These are phyloP conservation scores for Sinocyclocheilus anshuiensis DNA, from an alignment of 2,113 vertebrate genomes.

Conservation along the genomic window DNA sequence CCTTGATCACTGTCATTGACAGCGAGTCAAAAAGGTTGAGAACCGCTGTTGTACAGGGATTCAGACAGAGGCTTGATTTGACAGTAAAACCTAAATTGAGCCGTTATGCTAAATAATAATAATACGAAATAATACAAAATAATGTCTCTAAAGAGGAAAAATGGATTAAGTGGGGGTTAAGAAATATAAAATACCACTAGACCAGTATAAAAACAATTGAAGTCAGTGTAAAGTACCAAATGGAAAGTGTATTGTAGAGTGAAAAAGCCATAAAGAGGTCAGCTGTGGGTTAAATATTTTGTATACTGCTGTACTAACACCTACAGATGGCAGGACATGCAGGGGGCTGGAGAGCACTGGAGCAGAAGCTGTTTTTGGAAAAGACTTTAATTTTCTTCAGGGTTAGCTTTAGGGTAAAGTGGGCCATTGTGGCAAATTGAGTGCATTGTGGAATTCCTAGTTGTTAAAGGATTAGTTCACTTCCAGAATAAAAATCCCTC, in stretches of 20 bases:
- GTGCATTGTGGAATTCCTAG: neutral
- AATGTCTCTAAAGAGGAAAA: neutral
- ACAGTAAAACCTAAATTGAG: neutral
- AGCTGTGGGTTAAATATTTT: conserved; percentile 62
- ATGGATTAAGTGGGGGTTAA: neutral
- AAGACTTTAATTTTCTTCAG: neutral
- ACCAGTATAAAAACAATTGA: neutral
- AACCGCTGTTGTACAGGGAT: neutral
- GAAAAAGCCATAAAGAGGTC: conserved; percentile 58
- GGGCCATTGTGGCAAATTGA: neutral
- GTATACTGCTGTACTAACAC: neutral
- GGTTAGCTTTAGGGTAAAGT: neutral
- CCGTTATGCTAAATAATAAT: neutral
- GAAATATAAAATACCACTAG: neutral
- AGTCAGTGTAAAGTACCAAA: neutral
- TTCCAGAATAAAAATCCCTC: too few relatives aligned
- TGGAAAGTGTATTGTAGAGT: conserved; percentile 1
- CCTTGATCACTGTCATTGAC: too few relatives aligned
- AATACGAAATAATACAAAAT: neutral
- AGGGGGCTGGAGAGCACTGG: neutral
- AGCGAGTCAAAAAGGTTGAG: neutral
- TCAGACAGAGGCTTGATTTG: neutral
- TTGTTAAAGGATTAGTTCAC: neutral
- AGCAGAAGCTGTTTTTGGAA: conserved; percentile 1
- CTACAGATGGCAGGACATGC: conserved; percentile 24